Base-by-base conservation (phyloP, 2,113 vertebrate species). In the Pluvianellus socialis region DNA sequence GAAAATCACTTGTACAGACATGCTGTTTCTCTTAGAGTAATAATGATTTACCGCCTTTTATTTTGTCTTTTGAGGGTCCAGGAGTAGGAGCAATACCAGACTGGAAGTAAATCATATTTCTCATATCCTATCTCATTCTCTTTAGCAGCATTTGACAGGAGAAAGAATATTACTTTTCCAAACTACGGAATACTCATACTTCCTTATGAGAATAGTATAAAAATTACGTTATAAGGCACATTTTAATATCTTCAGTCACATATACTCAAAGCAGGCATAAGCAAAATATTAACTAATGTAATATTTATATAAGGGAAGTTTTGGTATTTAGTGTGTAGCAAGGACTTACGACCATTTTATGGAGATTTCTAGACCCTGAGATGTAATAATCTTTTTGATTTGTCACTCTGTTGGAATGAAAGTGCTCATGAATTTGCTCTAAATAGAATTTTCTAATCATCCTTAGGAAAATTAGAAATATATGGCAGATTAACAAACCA, bases 401-500 rank as follows among this genome's bases (percentile, higher is more conserved):
- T 94, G 94, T 88, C 47, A 47, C 55, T 92, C 73, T 71, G 42
- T 42, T 52, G 45, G 80, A 85, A 66, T 55, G 80, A 72, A 81
- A 50, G 62, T 49, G 80, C 71, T 94, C 28, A 4, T 61, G 79
- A 94, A 92, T 94, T 94, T 94, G 71, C 61, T 82, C 80, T 33
- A 95, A 95, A 80, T 83, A 96, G 95, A 92, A 80, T 96, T 95
- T 85, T 75, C 75, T 91, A 95, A 92, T 96, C 59, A 65, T 92
- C 79, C 47, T 86, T 73, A 35, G 80, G 87, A 96, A 95, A 96
- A 97, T 97, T 38, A 95, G 96, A 94, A 92, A 91, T 95, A 55
- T 83, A 33, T 94, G 86, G 84, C 83, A 94, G 86, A 92, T 97
- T 94, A 95, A 74, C 79, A 92, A 94, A 52, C 14, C 86, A 91